Evolutionary conservation across 2,113 vertebrate genomes (phyloP).

Genomic region (Prionailurus viverrinus): DNA sequence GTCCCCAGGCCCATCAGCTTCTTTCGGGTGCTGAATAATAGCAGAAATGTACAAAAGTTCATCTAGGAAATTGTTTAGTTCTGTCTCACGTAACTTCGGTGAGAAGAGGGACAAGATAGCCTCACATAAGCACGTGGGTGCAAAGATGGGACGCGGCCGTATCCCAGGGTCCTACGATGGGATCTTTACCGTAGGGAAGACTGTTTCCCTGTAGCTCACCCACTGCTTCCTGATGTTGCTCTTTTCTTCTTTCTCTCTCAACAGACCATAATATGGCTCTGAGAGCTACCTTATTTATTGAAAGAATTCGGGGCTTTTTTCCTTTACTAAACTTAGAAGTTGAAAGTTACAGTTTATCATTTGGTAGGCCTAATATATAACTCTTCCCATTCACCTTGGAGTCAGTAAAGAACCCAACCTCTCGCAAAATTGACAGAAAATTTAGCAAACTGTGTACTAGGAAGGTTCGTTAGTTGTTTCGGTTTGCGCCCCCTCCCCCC

Average conservation of each 20-base stretch:
- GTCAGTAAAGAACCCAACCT: neutral
- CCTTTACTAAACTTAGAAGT: slow-evolving; percentile 11
- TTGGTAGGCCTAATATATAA: neutral
- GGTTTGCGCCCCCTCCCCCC: neutral
- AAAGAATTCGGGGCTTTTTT: neutral
- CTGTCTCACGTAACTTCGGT: neutral
- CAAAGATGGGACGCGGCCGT: neutral
- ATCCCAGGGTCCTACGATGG: neutral
- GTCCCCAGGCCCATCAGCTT: neutral
- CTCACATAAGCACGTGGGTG: neutral
- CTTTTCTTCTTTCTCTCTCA: neutral
- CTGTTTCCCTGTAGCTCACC: neutral
- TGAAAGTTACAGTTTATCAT: neutral
- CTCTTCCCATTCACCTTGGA: neutral
- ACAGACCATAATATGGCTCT: neutral
- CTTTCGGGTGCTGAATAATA: neutral
- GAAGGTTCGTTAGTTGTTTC: neutral
- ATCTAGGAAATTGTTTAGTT: no score
- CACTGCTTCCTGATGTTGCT: neutral
- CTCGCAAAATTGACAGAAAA: slow-evolving; percentile 5
- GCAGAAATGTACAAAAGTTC: neutral
- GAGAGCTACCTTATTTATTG: neutral
- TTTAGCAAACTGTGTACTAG: neutral
- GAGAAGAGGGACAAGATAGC: neutral
- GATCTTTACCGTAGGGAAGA: neutral